phyloP scores from a whole-genome alignment of 2,888 invertebrate species.

The Eristalis arbustorum region DNA sequence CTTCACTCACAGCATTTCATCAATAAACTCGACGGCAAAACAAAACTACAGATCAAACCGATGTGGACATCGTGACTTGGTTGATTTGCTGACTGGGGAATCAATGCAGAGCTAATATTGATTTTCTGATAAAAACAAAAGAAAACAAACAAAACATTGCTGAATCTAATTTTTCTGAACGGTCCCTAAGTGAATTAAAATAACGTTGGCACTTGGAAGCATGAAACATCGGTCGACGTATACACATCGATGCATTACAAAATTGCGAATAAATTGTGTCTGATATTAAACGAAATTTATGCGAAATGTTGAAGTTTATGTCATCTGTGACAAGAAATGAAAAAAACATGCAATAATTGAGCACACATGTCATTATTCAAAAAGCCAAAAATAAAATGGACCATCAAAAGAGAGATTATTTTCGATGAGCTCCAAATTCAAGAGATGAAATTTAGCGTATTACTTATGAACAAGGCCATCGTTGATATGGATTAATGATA shows the following conservation, averaged over 20 bases:
- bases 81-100: background rate
- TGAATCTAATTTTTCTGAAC: background rate
- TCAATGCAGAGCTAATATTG: background rate
- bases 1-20: background rate
- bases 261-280: background rate
- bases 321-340: background rate
- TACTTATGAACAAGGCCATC: no score
- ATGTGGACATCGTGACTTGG: background rate
- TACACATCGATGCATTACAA: background rate
- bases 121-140: background rate
- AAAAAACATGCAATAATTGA: background rate
- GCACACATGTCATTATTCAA: background rate
- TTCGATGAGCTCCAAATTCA: background rate
- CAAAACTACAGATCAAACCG: background rate
- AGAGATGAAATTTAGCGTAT: background rate
- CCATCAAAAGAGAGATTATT: background rate
- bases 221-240: background rate
- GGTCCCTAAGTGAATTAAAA: background rate
- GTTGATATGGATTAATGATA: no score
- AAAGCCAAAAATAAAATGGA: background rate
- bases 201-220: background rate
- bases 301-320: background rate
- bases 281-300: background rate
- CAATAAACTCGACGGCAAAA: background rate
- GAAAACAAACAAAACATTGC: background rate